Evolutionary conservation across 2,113 vertebrate species (phyloP).

Genomic region (Andinoacara biseriatus): DNA sequence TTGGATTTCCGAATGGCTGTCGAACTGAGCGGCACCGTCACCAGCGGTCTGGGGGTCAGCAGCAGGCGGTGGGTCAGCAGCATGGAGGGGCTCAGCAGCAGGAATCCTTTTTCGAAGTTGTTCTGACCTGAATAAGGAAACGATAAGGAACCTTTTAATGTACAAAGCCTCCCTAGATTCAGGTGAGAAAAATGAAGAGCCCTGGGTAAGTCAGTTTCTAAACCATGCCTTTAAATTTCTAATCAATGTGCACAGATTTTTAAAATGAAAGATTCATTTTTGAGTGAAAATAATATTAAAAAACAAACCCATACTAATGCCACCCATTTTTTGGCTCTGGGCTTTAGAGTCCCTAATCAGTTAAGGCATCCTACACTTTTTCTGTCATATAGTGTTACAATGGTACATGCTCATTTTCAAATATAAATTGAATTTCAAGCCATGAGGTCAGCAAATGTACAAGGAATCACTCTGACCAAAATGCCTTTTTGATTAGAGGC

Average conservation of each 20-base stretch:
- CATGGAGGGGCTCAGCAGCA: background rate
- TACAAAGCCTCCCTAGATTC: background rate
- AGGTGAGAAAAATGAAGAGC: background rate
- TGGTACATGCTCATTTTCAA: background rate
- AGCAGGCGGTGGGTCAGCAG: background rate
- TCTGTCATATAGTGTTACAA: too few species aligned
- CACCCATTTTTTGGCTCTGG: background rate
- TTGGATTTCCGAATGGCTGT: slow-evolving; percentile 22
- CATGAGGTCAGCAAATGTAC: background rate
- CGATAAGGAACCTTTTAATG: background rate
- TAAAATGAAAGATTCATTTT: background rate
- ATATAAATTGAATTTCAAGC: background rate
- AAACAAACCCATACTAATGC: background rate
- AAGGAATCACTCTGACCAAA: too few species aligned
- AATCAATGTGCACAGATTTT: background rate
- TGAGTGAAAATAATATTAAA: background rate
- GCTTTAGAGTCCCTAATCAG: background rate
- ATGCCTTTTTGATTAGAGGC: background rate
- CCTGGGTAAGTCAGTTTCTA: background rate
- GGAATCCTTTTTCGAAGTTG: slow-evolving; percentile 67
- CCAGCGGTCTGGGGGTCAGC: background rate
- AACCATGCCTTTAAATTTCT: fast-evolving
- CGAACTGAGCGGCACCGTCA: slow-evolving; percentile 1
- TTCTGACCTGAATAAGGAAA: slow-evolving; percentile 45
- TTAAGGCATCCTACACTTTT: background rate